These are phyloP conservation scores for Pseudopodoces humilis DNA, from an alignment of 2,113 vertebrate species.

Conservation along the genomic window DNA sequence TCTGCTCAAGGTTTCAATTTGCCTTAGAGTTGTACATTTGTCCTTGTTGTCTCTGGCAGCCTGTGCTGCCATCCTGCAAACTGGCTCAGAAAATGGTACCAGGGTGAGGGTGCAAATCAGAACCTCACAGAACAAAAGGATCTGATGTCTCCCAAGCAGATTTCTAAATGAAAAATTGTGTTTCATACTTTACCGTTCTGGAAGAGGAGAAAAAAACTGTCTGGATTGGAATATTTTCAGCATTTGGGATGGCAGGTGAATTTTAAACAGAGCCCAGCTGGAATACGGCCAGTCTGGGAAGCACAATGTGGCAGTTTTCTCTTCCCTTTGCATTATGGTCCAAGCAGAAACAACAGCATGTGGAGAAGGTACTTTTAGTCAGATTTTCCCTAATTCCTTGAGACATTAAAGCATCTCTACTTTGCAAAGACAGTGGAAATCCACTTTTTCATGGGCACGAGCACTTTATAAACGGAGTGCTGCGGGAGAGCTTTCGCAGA, in stretches of 20 bases:
- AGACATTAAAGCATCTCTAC: neutral
- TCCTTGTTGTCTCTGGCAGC: neutral
- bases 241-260: neutral
- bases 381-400: neutral
- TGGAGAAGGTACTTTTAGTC: neutral
- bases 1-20: neutral
- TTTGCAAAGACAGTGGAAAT: neutral
- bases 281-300: neutral
- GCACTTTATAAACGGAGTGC: fast-evolving
- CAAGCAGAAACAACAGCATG: neutral
- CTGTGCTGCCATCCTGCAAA: neutral
- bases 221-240: neutral
- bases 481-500: neutral
- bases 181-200: neutral
- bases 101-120: neutral
- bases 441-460: neutral
- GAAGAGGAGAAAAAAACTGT: neutral
- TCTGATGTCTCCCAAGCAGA: neutral
- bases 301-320: neutral
- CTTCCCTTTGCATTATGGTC: neutral
- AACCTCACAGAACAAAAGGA: neutral
- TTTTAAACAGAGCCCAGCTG: neutral
- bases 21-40: neutral
- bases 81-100: neutral
- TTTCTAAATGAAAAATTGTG: neutral